phyloP scores from a whole-genome alignment of 2,113 vertebrate genomes.

The Lates calcarifer region DNA sequence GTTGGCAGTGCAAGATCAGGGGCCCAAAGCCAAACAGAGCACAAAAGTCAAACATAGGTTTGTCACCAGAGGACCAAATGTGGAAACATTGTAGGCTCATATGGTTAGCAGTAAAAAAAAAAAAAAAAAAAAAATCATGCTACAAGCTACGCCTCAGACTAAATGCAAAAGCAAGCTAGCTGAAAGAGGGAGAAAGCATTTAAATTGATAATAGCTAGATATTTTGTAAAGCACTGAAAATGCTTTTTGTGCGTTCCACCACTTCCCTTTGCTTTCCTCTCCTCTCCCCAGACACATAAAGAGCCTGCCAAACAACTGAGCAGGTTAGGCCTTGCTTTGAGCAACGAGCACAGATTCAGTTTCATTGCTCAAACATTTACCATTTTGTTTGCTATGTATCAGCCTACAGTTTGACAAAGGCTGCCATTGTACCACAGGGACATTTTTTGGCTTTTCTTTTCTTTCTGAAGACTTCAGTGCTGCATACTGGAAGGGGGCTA shows the following conservation, averaged over 20 bases:
- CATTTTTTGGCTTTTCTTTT: slow-evolving; percentile 66
- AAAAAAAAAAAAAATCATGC: background rate
- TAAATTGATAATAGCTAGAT: slow-evolving; percentile 17
- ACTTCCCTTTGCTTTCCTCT: slow-evolving; percentile 35
- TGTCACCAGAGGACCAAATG: slow-evolving; percentile 56
- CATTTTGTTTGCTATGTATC: slow-evolving; percentile 73
- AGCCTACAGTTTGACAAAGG: slow-evolving; percentile 74
- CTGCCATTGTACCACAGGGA: slow-evolving; percentile 68
- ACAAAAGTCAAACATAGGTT: slow-evolving; percentile 70
- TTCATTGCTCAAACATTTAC: slow-evolving; percentile 78
- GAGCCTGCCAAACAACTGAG: slow-evolving; percentile 58
- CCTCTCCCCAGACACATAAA: slow-evolving; percentile 38
- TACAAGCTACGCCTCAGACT: slow-evolving; percentile 6
- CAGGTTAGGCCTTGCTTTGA: slow-evolving; percentile 69
- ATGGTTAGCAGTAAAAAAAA: slow-evolving; percentile 45
- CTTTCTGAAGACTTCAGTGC: slow-evolving; percentile 50
- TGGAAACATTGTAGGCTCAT: slow-evolving; percentile 46
- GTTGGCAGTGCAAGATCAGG: slow-evolving; percentile 69
- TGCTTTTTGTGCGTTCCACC: slow-evolving; percentile 27
- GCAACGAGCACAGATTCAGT: slow-evolving; percentile 54
- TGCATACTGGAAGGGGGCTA: slow-evolving; percentile 44
- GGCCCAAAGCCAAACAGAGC: slow-evolving; percentile 68
- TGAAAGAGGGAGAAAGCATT: background rate
- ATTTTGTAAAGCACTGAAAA: slow-evolving; percentile 45
- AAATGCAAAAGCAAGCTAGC: slow-evolving; percentile 23